Percentiles rank a stretch among this genome's conserved stretches.
These are phyloP conservation scores for Andrena marginata DNA, from an alignment of 2,888 invertebrate species.

Conservation along the genomic window DNA sequence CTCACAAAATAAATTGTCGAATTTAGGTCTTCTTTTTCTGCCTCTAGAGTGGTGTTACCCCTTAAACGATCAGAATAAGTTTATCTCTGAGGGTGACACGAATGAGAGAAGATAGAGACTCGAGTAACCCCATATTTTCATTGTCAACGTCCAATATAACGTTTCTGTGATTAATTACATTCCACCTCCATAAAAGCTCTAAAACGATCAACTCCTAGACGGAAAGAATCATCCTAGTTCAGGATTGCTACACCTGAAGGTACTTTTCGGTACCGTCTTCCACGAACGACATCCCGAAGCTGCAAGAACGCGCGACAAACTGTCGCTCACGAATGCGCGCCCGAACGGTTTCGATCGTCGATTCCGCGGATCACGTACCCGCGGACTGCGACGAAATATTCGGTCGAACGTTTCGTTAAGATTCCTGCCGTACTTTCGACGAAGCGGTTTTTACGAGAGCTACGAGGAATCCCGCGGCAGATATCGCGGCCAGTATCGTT, in stretches of 20 bases:
- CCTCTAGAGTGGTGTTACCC: no score
- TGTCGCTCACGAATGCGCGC: constrained; percentile 31
- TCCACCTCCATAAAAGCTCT: background rate
- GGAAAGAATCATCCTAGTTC: background rate
- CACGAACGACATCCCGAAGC: constrained; percentile 15
- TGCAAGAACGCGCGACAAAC: constrained; percentile 11
- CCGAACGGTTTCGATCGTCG: constrained; percentile 32
- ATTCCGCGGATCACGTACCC: constrained; percentile 39
- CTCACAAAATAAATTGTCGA: no score
- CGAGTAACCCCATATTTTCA: no score
- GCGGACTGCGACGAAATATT: constrained; percentile 51
- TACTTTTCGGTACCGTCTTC: background rate
- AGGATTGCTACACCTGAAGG: background rate
- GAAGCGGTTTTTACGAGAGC: constrained; percentile 43
- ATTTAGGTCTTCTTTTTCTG: no score
- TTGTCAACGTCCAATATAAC: no score
- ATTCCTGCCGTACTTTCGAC: constrained; percentile 61
- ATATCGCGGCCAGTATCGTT: constrained; percentile 50
- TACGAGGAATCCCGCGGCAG: constrained; percentile 55
- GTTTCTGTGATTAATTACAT: no score
- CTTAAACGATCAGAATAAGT: background rate
- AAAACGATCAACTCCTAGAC: background rate
- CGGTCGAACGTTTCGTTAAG: constrained; percentile 64
- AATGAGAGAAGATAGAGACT: background rate
- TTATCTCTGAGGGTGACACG: background rate